Percentiles rank a stretch among this genome's conserved stretches.
phyloP scores from a whole-genome alignment of 2,888 invertebrate species.

The Mimumesa dahlbomi region DNA sequence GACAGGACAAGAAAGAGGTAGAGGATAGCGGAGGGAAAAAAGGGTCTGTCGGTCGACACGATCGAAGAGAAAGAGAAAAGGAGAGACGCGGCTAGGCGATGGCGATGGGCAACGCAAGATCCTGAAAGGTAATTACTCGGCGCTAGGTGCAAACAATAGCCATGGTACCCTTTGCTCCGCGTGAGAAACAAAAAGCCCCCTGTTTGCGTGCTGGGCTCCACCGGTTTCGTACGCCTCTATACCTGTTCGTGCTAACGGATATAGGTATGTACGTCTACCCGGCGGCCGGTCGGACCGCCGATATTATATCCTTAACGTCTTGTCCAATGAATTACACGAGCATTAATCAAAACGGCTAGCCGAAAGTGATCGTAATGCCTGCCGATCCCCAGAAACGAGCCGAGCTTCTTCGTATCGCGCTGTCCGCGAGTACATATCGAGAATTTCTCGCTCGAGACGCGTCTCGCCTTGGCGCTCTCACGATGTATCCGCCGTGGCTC shows the following conservation, averaged over 20 bases:
- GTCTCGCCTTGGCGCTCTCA: too few relatives aligned
- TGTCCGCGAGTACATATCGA: too few relatives aligned
- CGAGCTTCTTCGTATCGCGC: too few relatives aligned
- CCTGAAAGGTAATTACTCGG: conserved; percentile 77
- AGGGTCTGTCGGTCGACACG: conserved; percentile 17
- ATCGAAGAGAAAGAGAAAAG: too few relatives aligned
- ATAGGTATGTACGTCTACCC: too few relatives aligned
- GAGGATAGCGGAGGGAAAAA: conserved; percentile 25
- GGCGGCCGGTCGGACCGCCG: conserved; percentile 59
- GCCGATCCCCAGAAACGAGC: neutral
- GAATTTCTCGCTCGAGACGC: too few relatives aligned
- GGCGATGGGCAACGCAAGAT: too few relatives aligned
- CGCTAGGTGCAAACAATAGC: conserved; percentile 78
- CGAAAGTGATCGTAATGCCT: conserved; percentile 34
- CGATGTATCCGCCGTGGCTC: neutral
- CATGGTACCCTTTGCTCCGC: conserved; percentile 70
- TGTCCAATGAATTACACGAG: conserved; percentile 78
- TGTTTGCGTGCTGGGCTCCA: conserved; percentile 33
- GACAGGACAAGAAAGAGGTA: neutral
- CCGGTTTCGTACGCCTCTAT: conserved; percentile 46
- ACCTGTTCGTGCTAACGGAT: conserved; percentile 72
- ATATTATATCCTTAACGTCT: conserved; percentile 77
- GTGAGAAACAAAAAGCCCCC: conserved; percentile 77
- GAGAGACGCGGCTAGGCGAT: too few relatives aligned
- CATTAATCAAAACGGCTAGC: conserved; percentile 74